Conservation (phyloP, 2,797 vertebrate genomes). For the Acipenser transmontanus region DNA sequence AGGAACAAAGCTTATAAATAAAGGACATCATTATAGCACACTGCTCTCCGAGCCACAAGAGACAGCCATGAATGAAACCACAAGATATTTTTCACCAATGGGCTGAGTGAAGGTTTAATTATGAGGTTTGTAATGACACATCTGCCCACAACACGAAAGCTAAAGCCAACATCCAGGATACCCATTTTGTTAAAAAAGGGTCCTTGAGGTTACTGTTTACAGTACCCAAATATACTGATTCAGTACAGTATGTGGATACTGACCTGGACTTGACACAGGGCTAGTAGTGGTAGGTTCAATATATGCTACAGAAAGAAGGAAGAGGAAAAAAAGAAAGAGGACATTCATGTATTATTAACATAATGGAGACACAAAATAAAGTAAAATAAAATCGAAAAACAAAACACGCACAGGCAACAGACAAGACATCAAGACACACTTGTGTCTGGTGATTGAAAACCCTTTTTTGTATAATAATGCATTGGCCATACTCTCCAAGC, state of each 20-base stretch:
- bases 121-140: slow-evolving; percentile 38
- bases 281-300: slow-evolving; percentile 97
- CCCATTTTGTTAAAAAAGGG: slow-evolving; percentile 10
- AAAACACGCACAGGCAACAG: slow-evolving; percentile 67
- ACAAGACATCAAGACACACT: slow-evolving; percentile 41
- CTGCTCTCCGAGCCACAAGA: slow-evolving; percentile 54
- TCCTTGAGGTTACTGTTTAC: slow-evolving; percentile 51
- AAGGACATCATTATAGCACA: slow-evolving; percentile 51
- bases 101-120: slow-evolving; percentile 32
- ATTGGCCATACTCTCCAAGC: too few relatives aligned
- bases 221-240: slow-evolving; percentile 72
- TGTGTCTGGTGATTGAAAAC: slow-evolving; percentile 17
- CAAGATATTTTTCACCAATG: slow-evolving; percentile 24
- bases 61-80: slow-evolving; percentile 56
- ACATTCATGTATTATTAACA: slow-evolving; percentile 95
- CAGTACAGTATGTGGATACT: slow-evolving; percentile 87
- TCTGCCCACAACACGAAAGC: slow-evolving; percentile 28
- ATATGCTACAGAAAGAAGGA: slow-evolving; percentile 88
- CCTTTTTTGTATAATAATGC: too few relatives aligned
- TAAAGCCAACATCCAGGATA: too few relatives aligned
- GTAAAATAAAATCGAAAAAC: slow-evolving; percentile 13
- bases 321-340: slow-evolving; percentile 76
- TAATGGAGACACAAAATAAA: slow-evolving; percentile 80
- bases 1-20: slow-evolving; percentile 41
- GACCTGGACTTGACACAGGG: slow-evolving; percentile 98